Conservation (phyloP, 2,888 invertebrate genomes). For the Saturnia pavonia region DNA sequence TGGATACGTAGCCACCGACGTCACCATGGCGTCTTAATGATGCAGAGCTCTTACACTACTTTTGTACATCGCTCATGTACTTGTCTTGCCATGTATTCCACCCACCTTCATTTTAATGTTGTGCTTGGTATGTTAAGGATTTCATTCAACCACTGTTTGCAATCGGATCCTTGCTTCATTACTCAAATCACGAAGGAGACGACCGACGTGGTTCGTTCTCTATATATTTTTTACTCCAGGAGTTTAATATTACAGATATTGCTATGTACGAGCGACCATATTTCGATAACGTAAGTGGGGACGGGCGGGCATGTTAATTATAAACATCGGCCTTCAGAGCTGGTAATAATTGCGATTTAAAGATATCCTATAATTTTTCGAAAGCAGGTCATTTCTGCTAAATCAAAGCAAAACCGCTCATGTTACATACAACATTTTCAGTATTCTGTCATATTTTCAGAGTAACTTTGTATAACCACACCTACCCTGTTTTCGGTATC, state of each 20-base stretch:
- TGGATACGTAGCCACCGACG: no score
- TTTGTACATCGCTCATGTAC: background rate
- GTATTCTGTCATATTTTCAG: no score
- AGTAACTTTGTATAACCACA: no score
- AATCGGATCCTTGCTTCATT: background rate
- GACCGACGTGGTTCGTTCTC: background rate
- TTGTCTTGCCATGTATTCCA: background rate
- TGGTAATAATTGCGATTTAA: background rate
- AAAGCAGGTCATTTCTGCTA: background rate
- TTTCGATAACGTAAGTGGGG: background rate
- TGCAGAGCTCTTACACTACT: no score
- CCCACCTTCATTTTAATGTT: background rate
- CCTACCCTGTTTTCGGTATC: no score
- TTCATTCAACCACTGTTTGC: background rate
- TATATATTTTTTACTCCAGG: background rate
- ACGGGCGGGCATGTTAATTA: background rate
- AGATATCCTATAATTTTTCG: background rate
- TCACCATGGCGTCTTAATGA: no score
- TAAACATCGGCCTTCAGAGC: background rate
- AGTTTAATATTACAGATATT: background rate
- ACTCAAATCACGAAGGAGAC: background rate
- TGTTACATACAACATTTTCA: no score
- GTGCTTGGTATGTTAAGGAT: background rate
- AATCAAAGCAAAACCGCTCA: no score
- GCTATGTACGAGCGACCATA: background rate